Evolutionary conservation across 1,140 invertebrate species (phyloP).

Genomic region (Tribolium madens): DNA sequence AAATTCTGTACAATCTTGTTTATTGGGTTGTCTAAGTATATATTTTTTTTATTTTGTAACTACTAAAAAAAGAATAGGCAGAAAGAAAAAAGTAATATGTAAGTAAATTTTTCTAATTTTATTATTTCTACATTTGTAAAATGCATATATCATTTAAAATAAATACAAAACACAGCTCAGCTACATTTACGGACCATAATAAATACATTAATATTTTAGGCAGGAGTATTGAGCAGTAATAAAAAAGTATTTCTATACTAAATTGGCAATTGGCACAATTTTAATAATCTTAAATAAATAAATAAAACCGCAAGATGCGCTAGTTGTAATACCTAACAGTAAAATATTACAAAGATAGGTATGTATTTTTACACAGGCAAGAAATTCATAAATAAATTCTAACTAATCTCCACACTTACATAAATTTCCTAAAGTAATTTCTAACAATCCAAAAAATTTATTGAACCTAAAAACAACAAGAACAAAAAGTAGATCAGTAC

Average conservation of each 20-base stretch:
- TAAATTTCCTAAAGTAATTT: not conserved
- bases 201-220: conserved; percentile 44
- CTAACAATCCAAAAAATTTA: conserved; percentile 2
- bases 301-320: not conserved
- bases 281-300: conserved; percentile 29
- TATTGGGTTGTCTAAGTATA: too few relatives aligned
- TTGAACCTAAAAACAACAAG: conserved; percentile 37
- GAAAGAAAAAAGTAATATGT: too few relatives aligned
- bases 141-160: conserved; percentile 33
- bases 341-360: not conserved
- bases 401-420: not conserved
- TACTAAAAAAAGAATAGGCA: too few relatives aligned
- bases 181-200: conserved; percentile 29
- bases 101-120: conserved; percentile 15
- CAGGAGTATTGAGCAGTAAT: conserved; percentile 16
- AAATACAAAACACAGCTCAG: conserved; percentile 41
- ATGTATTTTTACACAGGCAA: conserved; percentile 42
- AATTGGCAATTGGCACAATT: conserved; percentile 45
- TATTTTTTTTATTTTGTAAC: too few relatives aligned
- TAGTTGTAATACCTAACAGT: conserved; percentile 16
- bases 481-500: conserved; percentile 66
- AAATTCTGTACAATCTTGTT: too few relatives aligned
- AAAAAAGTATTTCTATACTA: conserved; percentile 25
- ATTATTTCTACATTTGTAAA: conserved; percentile 33
- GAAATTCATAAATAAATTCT: conserved; percentile 22